Base-by-base conservation (phyloP, 2,797 vertebrate species). In the Propithecus perrieri region DNA sequence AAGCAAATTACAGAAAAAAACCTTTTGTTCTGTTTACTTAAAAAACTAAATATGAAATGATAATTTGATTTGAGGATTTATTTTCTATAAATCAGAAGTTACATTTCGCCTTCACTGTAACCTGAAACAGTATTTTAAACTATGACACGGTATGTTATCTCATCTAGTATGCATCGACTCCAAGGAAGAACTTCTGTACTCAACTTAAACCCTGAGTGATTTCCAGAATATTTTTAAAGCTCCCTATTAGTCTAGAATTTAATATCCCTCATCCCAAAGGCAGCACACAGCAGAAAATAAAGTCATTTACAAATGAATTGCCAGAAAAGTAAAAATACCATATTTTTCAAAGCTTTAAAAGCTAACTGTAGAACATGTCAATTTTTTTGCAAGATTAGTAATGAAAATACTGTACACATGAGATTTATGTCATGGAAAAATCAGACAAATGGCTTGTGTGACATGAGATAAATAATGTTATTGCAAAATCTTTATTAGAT, bases 241-340 rank as follows among this genome's bases (percentile, higher is more conserved):
- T 85, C 48, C 71, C 13, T 84, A 7, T 78, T 93, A 76, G 38
- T n/a, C 61, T 97, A 67, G 33, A 59, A 61, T n/a, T 93, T 92
- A 71, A 57, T 46, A 81, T 43, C 28, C 2, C 38, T 92, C 24
- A 81, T 79, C 22, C 10, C 38, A 86, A 94, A 93, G 30, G 14
- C 17, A 96, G 43, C 15, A 63, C 63, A 76, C 0, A 28, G 9
- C 5, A 78, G 35, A 80, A 69, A 75, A 61, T 3, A 78, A 72
- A 91, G 1, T 78, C 9, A 61, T 4, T 50, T 92, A 78, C 30
- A 76, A 91, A 85, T 76, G 63, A 28, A 69, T 50, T 46, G 4
- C 72, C 9, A 75, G 43, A 75, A 94, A 80, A 92, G 59, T 20
- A n/a, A 83, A 95, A 57, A 15, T 35, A 43, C 14, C 61, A 0